Conservation (phyloP, 2,797 vertebrate species). For the Dromococcyx pavoninus region DNA sequence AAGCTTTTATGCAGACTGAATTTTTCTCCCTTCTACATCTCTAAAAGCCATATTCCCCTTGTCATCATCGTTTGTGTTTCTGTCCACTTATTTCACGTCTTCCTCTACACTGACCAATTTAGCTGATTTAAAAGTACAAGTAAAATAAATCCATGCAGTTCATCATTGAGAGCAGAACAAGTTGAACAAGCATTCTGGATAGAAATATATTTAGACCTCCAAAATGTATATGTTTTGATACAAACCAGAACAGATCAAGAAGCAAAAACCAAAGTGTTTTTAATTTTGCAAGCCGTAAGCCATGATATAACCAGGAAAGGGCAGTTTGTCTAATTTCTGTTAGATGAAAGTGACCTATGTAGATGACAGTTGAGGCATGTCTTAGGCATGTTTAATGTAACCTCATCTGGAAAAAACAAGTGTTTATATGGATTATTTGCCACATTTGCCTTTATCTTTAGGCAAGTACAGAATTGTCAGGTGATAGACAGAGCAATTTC, state of each 20-base stretch:
- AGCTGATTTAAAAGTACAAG: neutral
- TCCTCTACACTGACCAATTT: neutral
- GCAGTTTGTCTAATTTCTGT: neutral
- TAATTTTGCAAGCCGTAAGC: neutral
- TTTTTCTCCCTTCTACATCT: neutral
- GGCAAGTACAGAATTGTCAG: slow-evolving; percentile 1
- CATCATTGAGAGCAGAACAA: neutral
- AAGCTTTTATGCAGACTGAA: neutral
- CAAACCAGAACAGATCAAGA: neutral
- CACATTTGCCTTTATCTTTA: neutral
- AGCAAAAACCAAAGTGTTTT: neutral
- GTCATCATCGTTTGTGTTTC: neutral
- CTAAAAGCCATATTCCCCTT: neutral
- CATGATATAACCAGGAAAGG: neutral
- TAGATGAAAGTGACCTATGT: neutral
- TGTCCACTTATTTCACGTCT: neutral
- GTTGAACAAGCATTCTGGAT: neutral
- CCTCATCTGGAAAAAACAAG: neutral
- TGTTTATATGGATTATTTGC: neutral
- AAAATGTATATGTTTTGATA: neutral
- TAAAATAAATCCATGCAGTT: neutral
- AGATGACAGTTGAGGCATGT: neutral
- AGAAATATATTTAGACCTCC: neutral
- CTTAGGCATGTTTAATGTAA: neutral
- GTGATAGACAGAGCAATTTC: neutral